Evolutionary conservation across 2,113 vertebrate species (phyloP).

Genomic region (Rhizomys pruinosus): DNA sequence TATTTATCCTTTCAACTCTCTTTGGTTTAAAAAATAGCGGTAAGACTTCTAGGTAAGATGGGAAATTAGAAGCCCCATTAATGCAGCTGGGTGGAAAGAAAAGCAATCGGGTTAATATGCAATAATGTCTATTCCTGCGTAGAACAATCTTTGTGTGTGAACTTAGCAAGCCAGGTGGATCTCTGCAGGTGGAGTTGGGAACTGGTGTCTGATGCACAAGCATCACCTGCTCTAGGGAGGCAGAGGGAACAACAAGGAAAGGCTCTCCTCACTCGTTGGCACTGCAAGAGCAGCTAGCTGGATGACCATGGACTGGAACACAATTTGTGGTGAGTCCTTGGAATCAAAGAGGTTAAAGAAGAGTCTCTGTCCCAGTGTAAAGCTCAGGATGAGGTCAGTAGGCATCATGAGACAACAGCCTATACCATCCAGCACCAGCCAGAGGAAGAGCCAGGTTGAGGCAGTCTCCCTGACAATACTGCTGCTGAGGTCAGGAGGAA

Average conservation of each 20-base stretch:
- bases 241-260: background rate
- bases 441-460: background rate
- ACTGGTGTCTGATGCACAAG: background rate
- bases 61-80: too few species aligned
- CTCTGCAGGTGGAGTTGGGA: background rate
- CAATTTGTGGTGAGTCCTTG: background rate
- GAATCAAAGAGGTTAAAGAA: background rate
- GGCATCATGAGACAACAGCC: background rate
- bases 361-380: background rate
- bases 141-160: background rate
- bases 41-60: background rate
- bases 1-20: background rate
- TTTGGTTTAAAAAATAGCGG: background rate
- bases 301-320: background rate
- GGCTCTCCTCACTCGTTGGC: background rate
- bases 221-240: too few species aligned
- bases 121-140: background rate
- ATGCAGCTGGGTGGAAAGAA: background rate
- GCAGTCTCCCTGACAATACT: background rate
- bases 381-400: background rate
- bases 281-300: background rate
- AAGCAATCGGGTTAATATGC: background rate
- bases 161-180: background rate
- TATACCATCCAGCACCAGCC: background rate
- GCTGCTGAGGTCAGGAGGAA: background rate